Evolutionary conservation across 2,888 invertebrate species (phyloP).

Genomic region (Spisula solida): DNA sequence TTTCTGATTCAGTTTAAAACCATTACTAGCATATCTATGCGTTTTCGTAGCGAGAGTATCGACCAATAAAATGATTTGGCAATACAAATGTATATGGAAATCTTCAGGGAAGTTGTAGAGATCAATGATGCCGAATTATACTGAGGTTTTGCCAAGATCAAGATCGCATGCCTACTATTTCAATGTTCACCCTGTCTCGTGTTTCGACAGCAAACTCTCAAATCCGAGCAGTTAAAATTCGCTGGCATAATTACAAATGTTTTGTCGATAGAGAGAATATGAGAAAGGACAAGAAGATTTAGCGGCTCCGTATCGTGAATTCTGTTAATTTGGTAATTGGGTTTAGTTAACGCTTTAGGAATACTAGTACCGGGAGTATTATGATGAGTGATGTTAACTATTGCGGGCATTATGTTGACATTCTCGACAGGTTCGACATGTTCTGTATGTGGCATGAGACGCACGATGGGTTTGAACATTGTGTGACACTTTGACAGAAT

Average conservation of each 20-base stretch:
- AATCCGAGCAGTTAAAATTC: background rate
- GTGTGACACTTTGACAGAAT: too few relatives aligned
- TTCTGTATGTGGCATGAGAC: too few relatives aligned
- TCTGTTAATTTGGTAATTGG: background rate
- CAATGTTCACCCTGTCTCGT: background rate
- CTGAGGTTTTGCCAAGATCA: background rate
- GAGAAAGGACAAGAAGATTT: background rate
- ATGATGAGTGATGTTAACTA: too few relatives aligned
- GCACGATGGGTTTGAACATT: too few relatives aligned
- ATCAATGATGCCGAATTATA: background rate
- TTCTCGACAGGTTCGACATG: too few relatives aligned
- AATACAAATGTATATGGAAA: background rate
- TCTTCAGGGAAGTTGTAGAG: too few relatives aligned
- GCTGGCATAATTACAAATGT: background rate
- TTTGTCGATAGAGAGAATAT: background rate
- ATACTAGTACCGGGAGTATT: too few relatives aligned
- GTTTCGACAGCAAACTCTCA: slow-evolving; percentile 1
- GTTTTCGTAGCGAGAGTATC: background rate
- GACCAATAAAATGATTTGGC: slow-evolving; percentile 15
- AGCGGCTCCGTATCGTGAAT: background rate
- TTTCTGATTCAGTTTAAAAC: background rate
- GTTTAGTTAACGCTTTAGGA: too few relatives aligned
- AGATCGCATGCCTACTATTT: slow-evolving; percentile 1
- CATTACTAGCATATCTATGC: background rate
- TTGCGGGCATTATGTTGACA: too few relatives aligned